Evolutionary conservation across 2,888 invertebrate species (phyloP), one percentile per base, ranked within the genome.

Genomic region (Notodonta dromedarius): DNA sequence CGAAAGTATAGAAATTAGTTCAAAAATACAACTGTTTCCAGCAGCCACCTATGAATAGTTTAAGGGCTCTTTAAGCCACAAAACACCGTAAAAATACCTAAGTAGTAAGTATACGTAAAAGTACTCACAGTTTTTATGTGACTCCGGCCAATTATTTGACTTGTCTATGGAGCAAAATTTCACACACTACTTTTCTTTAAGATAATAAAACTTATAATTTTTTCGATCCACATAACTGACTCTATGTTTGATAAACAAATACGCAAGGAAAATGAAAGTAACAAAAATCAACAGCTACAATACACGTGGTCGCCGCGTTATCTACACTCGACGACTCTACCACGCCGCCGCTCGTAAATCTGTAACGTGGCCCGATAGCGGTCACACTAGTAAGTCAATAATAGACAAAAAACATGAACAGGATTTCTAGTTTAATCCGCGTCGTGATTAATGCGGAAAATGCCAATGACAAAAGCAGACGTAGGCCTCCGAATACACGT

Each of bases 351-450:
- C 63, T 51, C 55, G 54, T 66, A 69, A 50, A 53, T 63, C 58
- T 61, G 66, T 64, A 68, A 60, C 65, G 63, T 65, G 62, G 61
- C 62, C 63, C 56, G 62, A 61, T 14, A 64, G 63, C 63, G 56
- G 71, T 69, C 74, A 72, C 75, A 78, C 77, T 63, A 56, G 75
- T 77, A 70, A 46, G 56, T 65, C 55, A 65, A 59, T 61, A 59
- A 66, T 56, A 62, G 58, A 67, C 69, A 83, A 88, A 76, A 85
- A 87, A 86, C 71, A 60, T 74, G 73, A 91, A 87, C 88, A 88
- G 86, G 89, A 88, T 88, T 83, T 80, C 78, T 77, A 77, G 79
- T 78, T 76, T 80, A 84, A 85, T 87, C 83, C 73, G 79, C 74
- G 65, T 72, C 71, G 70, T 77, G 74, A 77, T 78, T 77, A 78